Evolutionary conservation across 1,140 invertebrate genomes (phyloP).

Genomic region (Rhagoletis pomonella): DNA sequence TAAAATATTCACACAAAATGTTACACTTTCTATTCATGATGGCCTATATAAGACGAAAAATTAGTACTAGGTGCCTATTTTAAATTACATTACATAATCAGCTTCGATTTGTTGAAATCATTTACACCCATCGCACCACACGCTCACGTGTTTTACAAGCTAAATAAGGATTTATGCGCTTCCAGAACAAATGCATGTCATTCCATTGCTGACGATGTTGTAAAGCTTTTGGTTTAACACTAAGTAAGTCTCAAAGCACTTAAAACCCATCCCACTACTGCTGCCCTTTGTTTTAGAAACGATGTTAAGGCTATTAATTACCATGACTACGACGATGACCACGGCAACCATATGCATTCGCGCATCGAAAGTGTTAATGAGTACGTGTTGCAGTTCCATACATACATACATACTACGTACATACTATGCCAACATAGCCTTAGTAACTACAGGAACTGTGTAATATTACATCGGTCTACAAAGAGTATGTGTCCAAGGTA

Average conservation of each 20-base stretch:
- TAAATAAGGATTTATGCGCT: constrained; percentile 49
- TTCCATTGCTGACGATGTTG: neutral
- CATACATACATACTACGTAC: neutral
- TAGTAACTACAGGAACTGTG: neutral
- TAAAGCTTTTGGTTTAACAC: neutral
- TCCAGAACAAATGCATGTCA: neutral
- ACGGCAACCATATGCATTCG: neutral
- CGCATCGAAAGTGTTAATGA: neutral
- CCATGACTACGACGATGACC: neutral
- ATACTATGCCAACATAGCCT: neutral
- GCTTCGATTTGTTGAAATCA: neutral
- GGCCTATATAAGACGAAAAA: no score
- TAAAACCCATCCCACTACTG: neutral
- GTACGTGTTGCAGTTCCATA: neutral
- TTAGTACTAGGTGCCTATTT: neutral
- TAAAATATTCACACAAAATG: no score
- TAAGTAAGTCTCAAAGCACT: neutral
- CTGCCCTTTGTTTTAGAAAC: neutral
- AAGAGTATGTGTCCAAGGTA: neutral
- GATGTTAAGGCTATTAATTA: constrained; percentile 45
- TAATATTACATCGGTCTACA: neutral
- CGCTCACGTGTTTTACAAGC: neutral
- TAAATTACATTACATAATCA: neutral
- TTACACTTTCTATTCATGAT: no score
- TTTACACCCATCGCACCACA: neutral